A percentile compares a stretch with the other conserved stretches of the same genome.
phyloP scores from a whole-genome alignment of 2,797 vertebrate genomes.

The Bucorvus abyssinicus region DNA sequence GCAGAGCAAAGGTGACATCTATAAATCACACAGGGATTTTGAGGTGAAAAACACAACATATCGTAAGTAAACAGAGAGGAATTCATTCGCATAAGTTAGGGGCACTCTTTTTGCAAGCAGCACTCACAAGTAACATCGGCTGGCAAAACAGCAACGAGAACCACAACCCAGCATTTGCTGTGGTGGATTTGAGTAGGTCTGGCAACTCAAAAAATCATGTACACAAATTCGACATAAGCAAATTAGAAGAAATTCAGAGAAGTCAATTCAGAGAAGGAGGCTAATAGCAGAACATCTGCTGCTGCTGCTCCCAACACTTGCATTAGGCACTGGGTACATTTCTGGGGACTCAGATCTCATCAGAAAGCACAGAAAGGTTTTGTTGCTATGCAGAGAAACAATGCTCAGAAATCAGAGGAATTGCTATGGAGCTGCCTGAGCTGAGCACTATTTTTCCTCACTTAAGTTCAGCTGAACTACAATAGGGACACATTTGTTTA shows the following conservation, averaged over 20 bases:
- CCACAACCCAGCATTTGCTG: neutral
- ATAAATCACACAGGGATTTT: neutral
- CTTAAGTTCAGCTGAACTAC: neutral
- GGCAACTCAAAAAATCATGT: neutral
- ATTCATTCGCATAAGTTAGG: neutral
- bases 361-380: neutral
- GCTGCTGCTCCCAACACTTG: neutral
- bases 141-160: neutral
- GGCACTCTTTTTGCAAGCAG: neutral
- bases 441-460: neutral
- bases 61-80: neutral
- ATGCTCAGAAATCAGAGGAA: neutral
- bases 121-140: neutral
- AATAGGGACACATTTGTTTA: neutral
- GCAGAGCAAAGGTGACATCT: neutral
- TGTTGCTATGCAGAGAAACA: constrained; percentile 44
- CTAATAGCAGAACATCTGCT: constrained; percentile 53
- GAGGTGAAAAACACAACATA: neutral
- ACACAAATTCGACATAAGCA: constrained; percentile 32
- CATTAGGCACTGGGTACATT: neutral
- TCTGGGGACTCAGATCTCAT: constrained; percentile 5
- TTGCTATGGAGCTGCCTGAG: neutral
- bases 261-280: constrained; percentile 20
- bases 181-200: neutral
- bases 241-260: constrained; percentile 49